These are phyloP conservation scores for Lepisosteus oculatus DNA, from an alignment of 2,113 vertebrate species.

Conservation along the genomic window DNA sequence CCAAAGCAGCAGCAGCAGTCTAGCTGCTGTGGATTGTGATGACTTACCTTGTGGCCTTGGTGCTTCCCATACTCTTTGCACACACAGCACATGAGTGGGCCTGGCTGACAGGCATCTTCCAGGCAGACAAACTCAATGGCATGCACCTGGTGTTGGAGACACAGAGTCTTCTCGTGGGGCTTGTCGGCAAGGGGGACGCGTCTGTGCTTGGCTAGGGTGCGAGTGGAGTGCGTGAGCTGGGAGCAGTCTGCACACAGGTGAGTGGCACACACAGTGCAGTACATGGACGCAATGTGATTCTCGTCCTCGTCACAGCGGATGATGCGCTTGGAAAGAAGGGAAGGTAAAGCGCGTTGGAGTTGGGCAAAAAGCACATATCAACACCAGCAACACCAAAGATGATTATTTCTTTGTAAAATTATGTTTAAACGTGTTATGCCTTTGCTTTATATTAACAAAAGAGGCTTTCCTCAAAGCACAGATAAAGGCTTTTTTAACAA, in stretches of 20 bases:
- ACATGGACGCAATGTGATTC: conserved; percentile 87
- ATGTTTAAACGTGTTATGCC: too few species aligned
- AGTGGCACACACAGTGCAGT: conserved; percentile 96
- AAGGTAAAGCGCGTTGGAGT: not conserved
- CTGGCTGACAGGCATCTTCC: conserved; percentile 87
- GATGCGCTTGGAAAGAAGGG: conserved; percentile 67
- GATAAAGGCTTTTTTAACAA: too few species aligned
- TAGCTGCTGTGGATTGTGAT: not conserved
- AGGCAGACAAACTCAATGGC: conserved; percentile 97
- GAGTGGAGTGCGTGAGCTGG: conserved; percentile 93
- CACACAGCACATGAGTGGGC: conserved; percentile 96
- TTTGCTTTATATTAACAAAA: too few species aligned
- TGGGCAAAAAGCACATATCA: too few species aligned
- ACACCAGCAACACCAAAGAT: too few species aligned
- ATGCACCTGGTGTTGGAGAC: conserved; percentile 93
- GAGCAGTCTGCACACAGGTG: conserved; percentile 93
- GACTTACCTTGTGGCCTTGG: conserved; percentile 91
- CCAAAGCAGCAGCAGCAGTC: not conserved
- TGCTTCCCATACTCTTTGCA: conserved; percentile 98
- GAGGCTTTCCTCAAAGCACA: too few species aligned
- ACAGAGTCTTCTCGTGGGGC: conserved; percentile 95
- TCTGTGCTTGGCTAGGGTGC: conserved; percentile 92
- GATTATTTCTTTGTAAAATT: too few species aligned
- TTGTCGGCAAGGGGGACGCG: conserved; percentile 95
- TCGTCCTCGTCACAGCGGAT: conserved; percentile 96